These are phyloP conservation scores for Myiotriccus ornatus DNA, from an alignment of 2,797 vertebrate genomes.

Conservation along the genomic window DNA sequence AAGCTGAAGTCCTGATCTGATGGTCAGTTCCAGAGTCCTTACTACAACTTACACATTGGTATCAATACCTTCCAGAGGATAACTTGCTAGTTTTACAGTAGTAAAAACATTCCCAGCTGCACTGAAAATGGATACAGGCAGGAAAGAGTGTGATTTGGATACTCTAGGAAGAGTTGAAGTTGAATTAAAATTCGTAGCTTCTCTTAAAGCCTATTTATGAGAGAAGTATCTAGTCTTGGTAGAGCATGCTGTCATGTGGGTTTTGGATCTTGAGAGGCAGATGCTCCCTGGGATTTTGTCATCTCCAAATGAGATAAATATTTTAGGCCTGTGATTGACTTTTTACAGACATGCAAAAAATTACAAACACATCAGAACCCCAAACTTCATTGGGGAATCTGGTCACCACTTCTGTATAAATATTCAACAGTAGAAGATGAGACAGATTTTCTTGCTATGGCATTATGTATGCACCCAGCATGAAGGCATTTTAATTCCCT, in stretches of 20 bases:
- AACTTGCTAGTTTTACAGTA: neutral
- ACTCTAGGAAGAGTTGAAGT: neutral
- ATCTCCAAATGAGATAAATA: neutral
- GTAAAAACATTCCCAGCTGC: neutral
- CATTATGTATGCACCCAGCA: neutral
- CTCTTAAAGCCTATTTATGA: neutral
- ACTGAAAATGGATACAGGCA: neutral
- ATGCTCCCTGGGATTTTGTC: neutral
- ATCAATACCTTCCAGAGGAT: neutral
- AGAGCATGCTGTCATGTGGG: neutral
- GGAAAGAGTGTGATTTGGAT: neutral
- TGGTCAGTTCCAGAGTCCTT: neutral
- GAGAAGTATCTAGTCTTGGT: neutral
- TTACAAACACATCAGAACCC: neutral
- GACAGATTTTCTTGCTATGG: neutral
- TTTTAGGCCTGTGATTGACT: neutral
- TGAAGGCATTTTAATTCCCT: neutral
- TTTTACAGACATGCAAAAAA: neutral
- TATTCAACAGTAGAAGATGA: neutral
- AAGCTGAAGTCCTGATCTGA: neutral
- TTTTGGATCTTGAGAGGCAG: neutral
- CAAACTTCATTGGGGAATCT: neutral
- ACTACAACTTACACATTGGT: neutral
- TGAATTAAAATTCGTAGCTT: neutral
- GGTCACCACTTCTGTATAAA: neutral